Percentiles rank a stretch among this genome's conserved stretches.
Evolutionary conservation across 1,140 invertebrate species (phyloP).

Genomic region (Hyphantria cunea): DNA sequence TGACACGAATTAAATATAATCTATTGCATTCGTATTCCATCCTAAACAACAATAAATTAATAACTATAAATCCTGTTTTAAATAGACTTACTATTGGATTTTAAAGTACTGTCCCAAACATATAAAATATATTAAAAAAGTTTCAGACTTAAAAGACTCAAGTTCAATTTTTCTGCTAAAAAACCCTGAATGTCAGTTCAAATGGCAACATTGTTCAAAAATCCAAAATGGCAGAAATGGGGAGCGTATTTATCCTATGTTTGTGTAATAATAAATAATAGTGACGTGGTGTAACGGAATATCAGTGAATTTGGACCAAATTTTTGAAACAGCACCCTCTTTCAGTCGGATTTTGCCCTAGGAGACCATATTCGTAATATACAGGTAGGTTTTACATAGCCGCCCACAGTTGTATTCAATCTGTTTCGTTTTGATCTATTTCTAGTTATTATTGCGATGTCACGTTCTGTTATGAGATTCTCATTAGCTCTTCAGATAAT

Average conservation of each 20-base stretch:
- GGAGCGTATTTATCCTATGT: constrained; percentile 44
- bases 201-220: constrained; percentile 23
- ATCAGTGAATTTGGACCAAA: constrained; percentile 46
- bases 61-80: no score
- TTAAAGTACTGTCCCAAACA: no score
- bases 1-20: no score
- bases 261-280: constrained; percentile 54
- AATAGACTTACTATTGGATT: no score
- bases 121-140: neutral
- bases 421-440: constrained; percentile 54
- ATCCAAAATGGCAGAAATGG: constrained; percentile 69
- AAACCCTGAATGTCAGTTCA: no score
- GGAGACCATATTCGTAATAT: constrained; percentile 37
- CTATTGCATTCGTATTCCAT: no score
- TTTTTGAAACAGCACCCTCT: constrained; percentile 24
- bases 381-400: constrained; percentile 63
- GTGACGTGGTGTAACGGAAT: constrained; percentile 71
- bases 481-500: constrained; percentile 17
- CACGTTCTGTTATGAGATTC: constrained; percentile 21
- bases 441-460: constrained; percentile 26
- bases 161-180: no score
- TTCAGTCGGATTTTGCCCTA: constrained; percentile 17
- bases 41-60: no score
- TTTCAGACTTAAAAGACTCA: no score
- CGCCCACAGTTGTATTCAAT: constrained; percentile 58